Base-by-base conservation (phyloP, 2,113 vertebrate genomes). In the Gymnarchus niloticus region DNA sequence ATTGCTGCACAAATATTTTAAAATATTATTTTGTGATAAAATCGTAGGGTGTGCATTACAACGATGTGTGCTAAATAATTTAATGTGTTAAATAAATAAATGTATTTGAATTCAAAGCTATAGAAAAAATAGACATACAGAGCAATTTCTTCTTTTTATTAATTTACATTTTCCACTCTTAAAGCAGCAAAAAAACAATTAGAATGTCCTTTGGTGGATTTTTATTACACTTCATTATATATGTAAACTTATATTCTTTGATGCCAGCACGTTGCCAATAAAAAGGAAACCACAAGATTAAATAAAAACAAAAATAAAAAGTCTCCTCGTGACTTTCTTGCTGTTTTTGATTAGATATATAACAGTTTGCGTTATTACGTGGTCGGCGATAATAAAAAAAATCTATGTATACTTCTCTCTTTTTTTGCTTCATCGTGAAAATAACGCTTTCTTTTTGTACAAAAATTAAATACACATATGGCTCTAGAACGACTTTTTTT, bases 381-480 rank as follows among this genome's bases (percentile, higher is more conserved):
- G 95, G 94, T 92, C 83, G 93, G 93, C 95, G 95, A 96, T 94
- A 95, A 96, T 96, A 97, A 73, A 73, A 73, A 73, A 52, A 82
- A 87, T 56, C 56, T 96, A 95, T 95, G 95, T 95, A 92, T 94
- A 93, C 95, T 96, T 95, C 95, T 95, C 46, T 86, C 90, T 90
- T 87, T 95, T 93, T 86, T 87, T 84, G 76, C 81, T 57, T 95
- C 94, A 84, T 97, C 97, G 96, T 97, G 97, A 98, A 98, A 98
- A 98, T 97, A 98, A 97, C 96, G 95, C 82, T 92, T 54, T 54
- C 14, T 95, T 97, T 97, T 97, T 95, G 96, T 98, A 98, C 96
- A 98, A 98, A 98, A 93, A 92, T 97, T 97, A 98, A 96, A 97
- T 97, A 97, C 95, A 97, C 95, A 95, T 95, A 94, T 91, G 90